phyloP scores from a whole-genome alignment of 2,888 invertebrate species.

The Acleris cristana region DNA sequence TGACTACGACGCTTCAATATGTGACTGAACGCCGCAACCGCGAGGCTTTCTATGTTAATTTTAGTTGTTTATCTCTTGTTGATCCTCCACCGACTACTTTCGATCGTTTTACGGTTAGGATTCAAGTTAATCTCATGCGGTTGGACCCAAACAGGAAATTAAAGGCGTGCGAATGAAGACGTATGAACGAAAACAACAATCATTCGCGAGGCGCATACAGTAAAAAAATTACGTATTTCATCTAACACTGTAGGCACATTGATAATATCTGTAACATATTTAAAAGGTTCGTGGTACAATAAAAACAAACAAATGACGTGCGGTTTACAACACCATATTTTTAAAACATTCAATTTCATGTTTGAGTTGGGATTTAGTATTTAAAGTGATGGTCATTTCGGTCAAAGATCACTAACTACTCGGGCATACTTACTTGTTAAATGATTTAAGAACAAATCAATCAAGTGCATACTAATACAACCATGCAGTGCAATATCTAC shows the following conservation, averaged over 20 bases:
- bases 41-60: conserved; percentile 54
- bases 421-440: conserved; percentile 32
- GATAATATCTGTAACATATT: neutral
- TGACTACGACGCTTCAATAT: conserved; percentile 58
- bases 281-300: neutral
- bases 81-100: conserved; percentile 35
- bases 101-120: conserved; percentile 40
- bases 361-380: conserved; percentile 63
- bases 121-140: conserved; percentile 60
- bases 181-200: conserved; percentile 37
- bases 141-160: conserved; percentile 76
- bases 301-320: conserved; percentile 9
- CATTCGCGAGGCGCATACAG: conserved; percentile 45
- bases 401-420: conserved; percentile 43
- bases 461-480: conserved; percentile 21
- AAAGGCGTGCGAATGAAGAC: conserved; percentile 56
- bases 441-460: conserved; percentile 27
- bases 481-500: conserved; percentile 29
- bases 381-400: conserved; percentile 41
- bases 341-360: conserved; percentile 61
- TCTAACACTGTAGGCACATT: conserved; percentile 3
- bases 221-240: neutral
- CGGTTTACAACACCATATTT: conserved; percentile 21
- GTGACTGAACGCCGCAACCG: conserved; percentile 58
- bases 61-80: neutral